phyloP scores from a whole-genome alignment of 2,797 vertebrate species.

The Phrynocephalus guinanensis region DNA sequence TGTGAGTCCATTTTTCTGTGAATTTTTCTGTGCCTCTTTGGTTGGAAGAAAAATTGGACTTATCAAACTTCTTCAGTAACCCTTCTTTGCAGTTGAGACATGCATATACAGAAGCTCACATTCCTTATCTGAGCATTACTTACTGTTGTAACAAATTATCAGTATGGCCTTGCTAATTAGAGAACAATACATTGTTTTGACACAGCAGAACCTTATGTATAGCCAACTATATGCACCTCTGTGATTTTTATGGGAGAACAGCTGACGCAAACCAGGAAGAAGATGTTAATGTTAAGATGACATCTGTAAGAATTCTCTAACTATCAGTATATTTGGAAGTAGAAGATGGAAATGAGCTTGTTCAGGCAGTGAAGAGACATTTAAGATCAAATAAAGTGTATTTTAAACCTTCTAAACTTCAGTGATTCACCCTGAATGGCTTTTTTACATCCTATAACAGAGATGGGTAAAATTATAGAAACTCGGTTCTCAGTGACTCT shows the following conservation, averaged over 20 bases:
- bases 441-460: background rate
- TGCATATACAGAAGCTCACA: background rate
- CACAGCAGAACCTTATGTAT: background rate
- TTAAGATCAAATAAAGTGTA: background rate
- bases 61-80: background rate
- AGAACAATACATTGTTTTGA: background rate
- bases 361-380: background rate
- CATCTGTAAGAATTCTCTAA: background rate
- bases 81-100: background rate
- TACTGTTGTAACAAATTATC: background rate
- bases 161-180: background rate
- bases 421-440: background rate
- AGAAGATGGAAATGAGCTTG: background rate
- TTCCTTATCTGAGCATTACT: background rate
- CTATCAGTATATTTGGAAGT: background rate
- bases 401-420: background rate
- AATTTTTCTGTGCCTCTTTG: conserved; percentile 3
- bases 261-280: background rate
- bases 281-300: background rate
- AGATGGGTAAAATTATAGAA: too few relatives aligned
- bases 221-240: background rate
- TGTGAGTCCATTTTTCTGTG: background rate
- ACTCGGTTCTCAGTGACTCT: too few relatives aligned
- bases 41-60: background rate
- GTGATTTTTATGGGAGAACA: background rate